Evolutionary conservation across 2,888 invertebrate species (phyloP), one percentile per base, ranked within the genome.

Genomic region (Melipona bicolor): DNA sequence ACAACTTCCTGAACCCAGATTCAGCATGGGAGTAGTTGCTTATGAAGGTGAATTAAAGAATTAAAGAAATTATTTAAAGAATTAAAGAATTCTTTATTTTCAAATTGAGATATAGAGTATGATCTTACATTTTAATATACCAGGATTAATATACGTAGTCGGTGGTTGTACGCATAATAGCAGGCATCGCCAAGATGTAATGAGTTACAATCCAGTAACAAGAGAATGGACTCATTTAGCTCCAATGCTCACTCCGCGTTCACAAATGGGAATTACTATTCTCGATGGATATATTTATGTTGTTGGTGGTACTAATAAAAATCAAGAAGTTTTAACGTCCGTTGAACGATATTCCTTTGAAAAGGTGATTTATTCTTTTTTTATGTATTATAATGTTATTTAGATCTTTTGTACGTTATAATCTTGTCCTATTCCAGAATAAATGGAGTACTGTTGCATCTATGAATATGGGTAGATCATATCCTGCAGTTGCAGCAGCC

Each of bases 1-100:
- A 0, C 96, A 96, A 91, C 96, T 98, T 95, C 97, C 97, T 0
- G 97, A 97, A 90, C 97, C 98, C 0, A 96, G 98, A 82, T 98
- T 98, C 93, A 98, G 98, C 90, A 98, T 98, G 98, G 98, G 98
- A 15, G 97, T 98, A 50, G 97, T 98, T 49, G 97, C 97, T 87
- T 97, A 97, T 93, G 97, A 97, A 95, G 97, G 97, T 97, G 94
- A 86, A 87, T 83, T 49, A 61, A 19, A 61, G 11, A 24, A 64
- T 27, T 27, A 27, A 27, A 27, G 27, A 27, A 27, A 27, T 27
- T 27, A 27, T 27, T 27, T 27, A 61, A 19, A 61, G 13, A 24
- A 64, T 52, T 52, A 52, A 52, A 61, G 6, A 43, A 54, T 24
- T 2, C 1, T 27, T 13, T 24, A n/a, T n/a, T 65, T 24, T 52